Evolutionary conservation across 2,888 invertebrate species (phyloP).

Genomic region (Pemphredon lugubris): DNA sequence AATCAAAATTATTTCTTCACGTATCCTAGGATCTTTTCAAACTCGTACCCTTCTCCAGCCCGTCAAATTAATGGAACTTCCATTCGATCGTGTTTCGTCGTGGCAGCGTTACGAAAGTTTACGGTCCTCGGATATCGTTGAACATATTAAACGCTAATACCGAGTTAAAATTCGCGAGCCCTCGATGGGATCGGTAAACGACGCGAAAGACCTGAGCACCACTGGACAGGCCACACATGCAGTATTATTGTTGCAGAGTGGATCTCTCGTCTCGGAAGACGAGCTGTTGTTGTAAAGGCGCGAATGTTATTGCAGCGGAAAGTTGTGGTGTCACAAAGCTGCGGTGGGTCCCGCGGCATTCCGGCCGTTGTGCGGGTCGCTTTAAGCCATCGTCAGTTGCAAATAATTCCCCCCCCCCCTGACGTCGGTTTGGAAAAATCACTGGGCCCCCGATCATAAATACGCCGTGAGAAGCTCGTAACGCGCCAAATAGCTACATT

Average conservation of each 20-base stretch:
- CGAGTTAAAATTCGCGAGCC: too few relatives aligned
- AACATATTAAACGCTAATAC: too few relatives aligned
- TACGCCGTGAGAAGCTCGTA: slow-evolving; percentile 21
- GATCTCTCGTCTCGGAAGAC: slow-evolving; percentile 68
- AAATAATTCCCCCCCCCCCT: slow-evolving; percentile 35
- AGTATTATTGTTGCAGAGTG: slow-evolving; percentile 77
- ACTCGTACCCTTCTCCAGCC: too few relatives aligned
- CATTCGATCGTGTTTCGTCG: too few relatives aligned
- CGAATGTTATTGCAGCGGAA: slow-evolving; percentile 75
- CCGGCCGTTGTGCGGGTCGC: slow-evolving; percentile 35
- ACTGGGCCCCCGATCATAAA: slow-evolving; percentile 22
- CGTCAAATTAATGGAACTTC: too few relatives aligned
- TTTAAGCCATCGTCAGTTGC: slow-evolving; percentile 48
- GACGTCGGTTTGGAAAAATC: slow-evolving; percentile 18
- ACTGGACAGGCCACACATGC: slow-evolving; percentile 74
- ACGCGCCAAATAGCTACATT: slow-evolving; percentile 28
- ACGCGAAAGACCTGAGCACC: slow-evolving; percentile 61
- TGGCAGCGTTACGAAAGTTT: too few relatives aligned
- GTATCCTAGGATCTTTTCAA: too few relatives aligned
- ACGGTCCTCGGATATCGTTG: too few relatives aligned
- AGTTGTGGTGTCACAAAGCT: slow-evolving; percentile 74
- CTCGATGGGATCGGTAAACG: neutral
- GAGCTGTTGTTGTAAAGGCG: slow-evolving; percentile 71
- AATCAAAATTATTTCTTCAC: too few relatives aligned
- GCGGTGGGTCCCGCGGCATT: slow-evolving; percentile 66